These are phyloP conservation scores for Stigmatopora argus DNA, from an alignment of 2,113 vertebrate genomes.

Conservation along the genomic window DNA sequence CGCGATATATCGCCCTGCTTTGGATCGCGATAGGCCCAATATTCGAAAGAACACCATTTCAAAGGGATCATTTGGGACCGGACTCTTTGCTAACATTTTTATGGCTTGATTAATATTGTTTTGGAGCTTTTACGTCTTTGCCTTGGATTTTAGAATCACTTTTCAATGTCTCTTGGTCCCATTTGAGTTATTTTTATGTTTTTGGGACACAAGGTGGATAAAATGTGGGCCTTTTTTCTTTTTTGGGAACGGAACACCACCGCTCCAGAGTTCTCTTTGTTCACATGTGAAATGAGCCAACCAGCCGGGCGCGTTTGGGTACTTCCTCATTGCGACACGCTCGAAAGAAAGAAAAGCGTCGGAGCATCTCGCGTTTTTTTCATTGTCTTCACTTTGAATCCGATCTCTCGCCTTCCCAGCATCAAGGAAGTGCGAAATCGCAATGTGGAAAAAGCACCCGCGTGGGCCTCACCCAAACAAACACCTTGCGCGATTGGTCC, in stretches of 20 bases:
- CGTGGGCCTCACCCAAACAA: neutral
- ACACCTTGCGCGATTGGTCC: neutral
- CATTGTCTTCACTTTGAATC: slow-evolving; percentile 24
- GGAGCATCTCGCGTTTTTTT: neutral
- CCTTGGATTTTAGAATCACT: no score
- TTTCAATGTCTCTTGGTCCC: no score
- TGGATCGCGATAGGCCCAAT: no score
- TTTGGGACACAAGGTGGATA: neutral
- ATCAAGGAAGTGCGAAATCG: no score
- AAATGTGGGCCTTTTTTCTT: neutral
- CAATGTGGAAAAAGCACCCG: neutral
- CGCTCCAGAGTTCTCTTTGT: neutral
- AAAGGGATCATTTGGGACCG: no score
- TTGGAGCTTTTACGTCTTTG: no score
- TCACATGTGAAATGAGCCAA: neutral
- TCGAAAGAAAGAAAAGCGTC: neutral
- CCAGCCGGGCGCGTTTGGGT: neutral
- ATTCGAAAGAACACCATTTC: no score
- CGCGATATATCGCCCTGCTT: no score
- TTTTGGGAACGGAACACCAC: neutral
- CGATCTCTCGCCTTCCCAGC: no score
- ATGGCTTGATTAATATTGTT: no score
- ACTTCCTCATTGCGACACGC: neutral
- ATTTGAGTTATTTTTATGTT: no score
- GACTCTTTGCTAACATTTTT: no score